Conservation (phyloP, 2,888 invertebrate species). For the Chrysodeixis includens region DNA sequence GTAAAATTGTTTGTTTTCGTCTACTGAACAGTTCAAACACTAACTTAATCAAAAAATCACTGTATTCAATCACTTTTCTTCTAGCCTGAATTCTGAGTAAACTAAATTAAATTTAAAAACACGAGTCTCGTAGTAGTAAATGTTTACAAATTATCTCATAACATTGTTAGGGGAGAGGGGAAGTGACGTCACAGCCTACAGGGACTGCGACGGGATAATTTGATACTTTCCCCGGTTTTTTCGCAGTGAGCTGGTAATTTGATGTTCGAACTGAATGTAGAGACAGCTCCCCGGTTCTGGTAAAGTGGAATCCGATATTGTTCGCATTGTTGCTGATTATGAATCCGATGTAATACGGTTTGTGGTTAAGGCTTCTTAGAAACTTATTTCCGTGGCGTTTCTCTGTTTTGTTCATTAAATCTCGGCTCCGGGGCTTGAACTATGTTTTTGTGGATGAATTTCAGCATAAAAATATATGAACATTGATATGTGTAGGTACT, state of each 20-base stretch:
- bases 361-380: neutral
- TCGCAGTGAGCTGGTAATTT: constrained; percentile 7
- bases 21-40: neutral
- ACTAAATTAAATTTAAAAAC: constrained; percentile 32
- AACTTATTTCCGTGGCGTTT: neutral
- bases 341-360: neutral
- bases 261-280: constrained; percentile 9
- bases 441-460: too few relatives aligned
- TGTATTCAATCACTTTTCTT: neutral
- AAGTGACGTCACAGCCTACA: constrained; percentile 38
- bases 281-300: neutral
- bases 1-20: neutral
- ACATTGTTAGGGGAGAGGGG: constrained; percentile 35
- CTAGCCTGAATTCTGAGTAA: neutral
- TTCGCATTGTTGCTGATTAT: constrained; percentile 1
- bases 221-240: constrained; percentile 18
- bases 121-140: constrained; percentile 30
- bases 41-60: neutral
- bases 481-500: too few relatives aligned
- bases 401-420: neutral
- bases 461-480: too few relatives aligned
- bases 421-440: too few relatives aligned
- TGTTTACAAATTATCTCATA: constrained; percentile 54
- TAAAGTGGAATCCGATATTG: neutral
- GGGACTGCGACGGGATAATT: constrained; percentile 16